Conservation (phyloP, 2,797 vertebrate species). For the Phylloscopus collybita region DNA sequence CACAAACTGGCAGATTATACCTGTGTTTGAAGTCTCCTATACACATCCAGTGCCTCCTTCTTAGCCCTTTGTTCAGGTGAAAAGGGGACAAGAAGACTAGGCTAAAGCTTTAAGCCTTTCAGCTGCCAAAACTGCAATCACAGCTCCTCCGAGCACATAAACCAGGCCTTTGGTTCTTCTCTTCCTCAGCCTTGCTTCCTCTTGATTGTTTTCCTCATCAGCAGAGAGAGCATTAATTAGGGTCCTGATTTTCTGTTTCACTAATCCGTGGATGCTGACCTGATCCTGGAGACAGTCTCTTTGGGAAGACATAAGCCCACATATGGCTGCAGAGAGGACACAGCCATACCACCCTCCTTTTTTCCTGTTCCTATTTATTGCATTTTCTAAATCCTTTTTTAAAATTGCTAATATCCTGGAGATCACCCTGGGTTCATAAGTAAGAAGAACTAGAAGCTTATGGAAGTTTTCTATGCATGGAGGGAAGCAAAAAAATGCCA, state of each 20-base stretch:
- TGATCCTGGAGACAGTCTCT: conserved; percentile 75
- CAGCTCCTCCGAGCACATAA: conserved; percentile 68
- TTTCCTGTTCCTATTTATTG: background rate
- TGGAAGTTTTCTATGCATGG: background rate
- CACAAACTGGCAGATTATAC: background rate
- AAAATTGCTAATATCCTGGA: background rate
- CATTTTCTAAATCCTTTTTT: background rate
- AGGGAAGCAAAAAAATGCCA: background rate
- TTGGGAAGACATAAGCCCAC: conserved; percentile 68
- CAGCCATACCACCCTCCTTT: background rate
- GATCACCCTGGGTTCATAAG: background rate
- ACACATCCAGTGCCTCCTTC: conserved; percentile 53
- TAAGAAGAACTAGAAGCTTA: background rate
- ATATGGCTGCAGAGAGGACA: conserved; percentile 73
- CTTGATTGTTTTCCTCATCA: background rate
- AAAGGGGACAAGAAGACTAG: conserved; percentile 71
- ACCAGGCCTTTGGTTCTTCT: conserved; percentile 52
- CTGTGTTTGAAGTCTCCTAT: conserved; percentile 62
- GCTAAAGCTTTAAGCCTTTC: conserved; percentile 73
- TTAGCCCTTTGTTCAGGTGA: conserved; percentile 75
- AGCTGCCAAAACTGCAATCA: conserved; percentile 72
- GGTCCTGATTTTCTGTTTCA: conserved; percentile 64
- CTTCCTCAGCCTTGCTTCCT: conserved; percentile 54
- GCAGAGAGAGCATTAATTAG: background rate
- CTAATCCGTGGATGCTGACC: conserved; percentile 57